Percentiles rank a stretch among this genome's conserved stretches.
Evolutionary conservation across 2,113 vertebrate species (phyloP).

Genomic region (Erythrocercus mccallii): DNA sequence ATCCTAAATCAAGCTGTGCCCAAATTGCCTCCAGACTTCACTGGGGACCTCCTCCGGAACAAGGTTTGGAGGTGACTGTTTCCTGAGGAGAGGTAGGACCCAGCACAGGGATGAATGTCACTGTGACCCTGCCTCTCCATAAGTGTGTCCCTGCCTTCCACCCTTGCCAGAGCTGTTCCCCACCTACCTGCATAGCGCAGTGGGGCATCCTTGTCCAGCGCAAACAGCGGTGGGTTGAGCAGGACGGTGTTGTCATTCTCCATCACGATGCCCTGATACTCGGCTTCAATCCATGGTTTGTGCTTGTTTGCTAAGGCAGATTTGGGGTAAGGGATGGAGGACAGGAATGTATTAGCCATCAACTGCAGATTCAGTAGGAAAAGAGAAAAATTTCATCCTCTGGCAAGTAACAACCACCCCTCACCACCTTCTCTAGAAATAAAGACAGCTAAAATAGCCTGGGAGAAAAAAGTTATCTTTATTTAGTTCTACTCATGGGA

Average conservation of each 20-base stretch:
- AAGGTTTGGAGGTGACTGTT: not conserved
- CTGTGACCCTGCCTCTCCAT: not conserved
- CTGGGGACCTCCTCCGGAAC: not conserved
- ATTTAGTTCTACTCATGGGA: not conserved
- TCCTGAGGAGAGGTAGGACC: not conserved
- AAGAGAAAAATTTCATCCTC: not conserved
- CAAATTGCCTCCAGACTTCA: not conserved
- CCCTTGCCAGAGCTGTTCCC: not conserved
- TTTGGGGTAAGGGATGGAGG: not conserved
- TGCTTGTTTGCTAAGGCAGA: constrained; percentile 92
- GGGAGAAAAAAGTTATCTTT: not conserved
- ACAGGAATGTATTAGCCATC: not conserved
- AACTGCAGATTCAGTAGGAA: not conserved
- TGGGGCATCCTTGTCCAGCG: constrained; percentile 96
- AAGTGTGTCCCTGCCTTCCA: not conserved
- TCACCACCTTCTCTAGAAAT: not conserved
- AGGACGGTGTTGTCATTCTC: constrained; percentile 98
- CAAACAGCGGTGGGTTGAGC: constrained; percentile 94
- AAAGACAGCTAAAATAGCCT: not conserved
- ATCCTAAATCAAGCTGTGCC: constrained; percentile 29
- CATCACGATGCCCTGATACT: constrained; percentile 98
- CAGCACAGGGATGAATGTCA: not conserved
- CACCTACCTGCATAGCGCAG: constrained; percentile 91
- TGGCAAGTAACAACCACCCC: not conserved
- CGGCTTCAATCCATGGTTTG: constrained; percentile 98